Percentiles rank a stretch among this genome's conserved stretches.
Evolutionary conservation across 2,113 vertebrate species (phyloP).

Genomic region (Clarias batrachus): DNA sequence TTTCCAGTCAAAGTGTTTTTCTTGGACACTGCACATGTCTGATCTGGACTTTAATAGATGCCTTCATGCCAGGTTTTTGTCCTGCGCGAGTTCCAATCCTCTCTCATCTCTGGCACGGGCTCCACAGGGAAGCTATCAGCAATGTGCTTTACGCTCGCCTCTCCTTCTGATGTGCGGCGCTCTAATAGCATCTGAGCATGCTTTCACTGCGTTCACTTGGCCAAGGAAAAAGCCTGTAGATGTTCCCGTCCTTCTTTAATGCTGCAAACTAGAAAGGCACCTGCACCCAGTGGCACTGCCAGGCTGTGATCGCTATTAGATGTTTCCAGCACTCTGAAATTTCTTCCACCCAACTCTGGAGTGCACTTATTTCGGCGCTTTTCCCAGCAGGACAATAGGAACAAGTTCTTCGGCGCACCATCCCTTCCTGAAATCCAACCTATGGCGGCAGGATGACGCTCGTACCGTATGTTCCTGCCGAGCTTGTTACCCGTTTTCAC

Average conservation of each 20-base stretch:
- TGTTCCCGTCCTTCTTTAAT: not conserved
- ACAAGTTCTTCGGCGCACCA: constrained; percentile 5
- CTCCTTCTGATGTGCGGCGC: constrained; percentile 42
- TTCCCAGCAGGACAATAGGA: not conserved
- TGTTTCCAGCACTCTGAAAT: constrained; percentile 42
- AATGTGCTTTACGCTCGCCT: constrained; percentile 39
- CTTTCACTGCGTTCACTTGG: constrained; percentile 31
- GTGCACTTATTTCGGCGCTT: constrained; percentile 17
- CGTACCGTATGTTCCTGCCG: not conserved
- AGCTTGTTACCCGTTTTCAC: not conserved
- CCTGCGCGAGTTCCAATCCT: constrained; percentile 15
- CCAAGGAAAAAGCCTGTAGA: constrained; percentile 35
- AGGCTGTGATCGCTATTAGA: constrained; percentile 49
- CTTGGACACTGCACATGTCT: constrained; percentile 34
- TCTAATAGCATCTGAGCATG: constrained; percentile 46
- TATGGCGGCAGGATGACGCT: constrained; percentile 1
- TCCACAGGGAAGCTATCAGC: constrained; percentile 36
- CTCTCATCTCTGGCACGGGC: constrained; percentile 35
- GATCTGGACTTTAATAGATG: constrained; percentile 37
- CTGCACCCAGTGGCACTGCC: constrained; percentile 23
- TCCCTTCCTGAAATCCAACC: constrained; percentile 30
- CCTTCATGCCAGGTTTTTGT: constrained; percentile 22
- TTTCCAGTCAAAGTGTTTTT: constrained; percentile 31
- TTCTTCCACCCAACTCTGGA: constrained; percentile 39
- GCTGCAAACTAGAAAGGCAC: constrained; percentile 1